Conservation (phyloP, 2,797 vertebrate species). For the Philypnodon macrostomus region DNA sequence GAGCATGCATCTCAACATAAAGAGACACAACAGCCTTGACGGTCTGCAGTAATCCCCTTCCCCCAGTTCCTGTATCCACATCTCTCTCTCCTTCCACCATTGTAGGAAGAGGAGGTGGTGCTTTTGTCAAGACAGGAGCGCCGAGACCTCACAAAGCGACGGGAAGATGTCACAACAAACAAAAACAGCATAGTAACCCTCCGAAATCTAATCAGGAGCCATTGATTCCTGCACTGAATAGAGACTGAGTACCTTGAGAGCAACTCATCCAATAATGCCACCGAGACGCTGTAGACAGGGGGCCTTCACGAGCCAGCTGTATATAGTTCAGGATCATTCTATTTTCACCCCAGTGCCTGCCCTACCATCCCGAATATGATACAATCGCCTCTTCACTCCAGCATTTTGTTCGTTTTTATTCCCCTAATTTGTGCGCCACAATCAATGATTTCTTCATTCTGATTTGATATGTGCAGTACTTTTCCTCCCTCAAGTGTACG, state of each 20-base stretch:
- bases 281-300: conserved; percentile 58
- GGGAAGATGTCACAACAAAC: conserved; percentile 78
- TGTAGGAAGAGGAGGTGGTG: conserved; percentile 63
- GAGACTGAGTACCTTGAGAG: conserved; percentile 73
- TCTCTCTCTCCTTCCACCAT: conserved; percentile 57
- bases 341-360: conserved; percentile 60
- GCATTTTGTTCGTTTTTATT: conserved; percentile 47
- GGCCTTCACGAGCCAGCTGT: conserved; percentile 58
- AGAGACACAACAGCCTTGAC: conserved; percentile 53
- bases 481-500: conserved; percentile 23
- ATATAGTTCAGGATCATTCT: conserved; percentile 52
- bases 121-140: conserved; percentile 71
- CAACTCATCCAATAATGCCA: conserved; percentile 68
- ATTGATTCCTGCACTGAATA: conserved; percentile 75
- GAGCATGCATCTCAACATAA: conserved; percentile 27
- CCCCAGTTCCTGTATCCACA: conserved; percentile 58
- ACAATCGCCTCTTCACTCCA: conserved; percentile 56
- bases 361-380: conserved; percentile 59
- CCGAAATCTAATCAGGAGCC: conserved; percentile 74
- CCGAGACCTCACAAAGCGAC: conserved; percentile 69
- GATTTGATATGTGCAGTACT: conserved; percentile 22
- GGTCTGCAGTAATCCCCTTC: conserved; percentile 51
- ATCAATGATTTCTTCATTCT: conserved; percentile 34
- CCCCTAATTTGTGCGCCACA: conserved; percentile 47
- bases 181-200: conserved; percentile 74